Percentiles rank a stretch among this genome's conserved stretches.
phyloP scores from a whole-genome alignment of 2,113 vertebrate genomes.

The Urocolius indicus region DNA sequence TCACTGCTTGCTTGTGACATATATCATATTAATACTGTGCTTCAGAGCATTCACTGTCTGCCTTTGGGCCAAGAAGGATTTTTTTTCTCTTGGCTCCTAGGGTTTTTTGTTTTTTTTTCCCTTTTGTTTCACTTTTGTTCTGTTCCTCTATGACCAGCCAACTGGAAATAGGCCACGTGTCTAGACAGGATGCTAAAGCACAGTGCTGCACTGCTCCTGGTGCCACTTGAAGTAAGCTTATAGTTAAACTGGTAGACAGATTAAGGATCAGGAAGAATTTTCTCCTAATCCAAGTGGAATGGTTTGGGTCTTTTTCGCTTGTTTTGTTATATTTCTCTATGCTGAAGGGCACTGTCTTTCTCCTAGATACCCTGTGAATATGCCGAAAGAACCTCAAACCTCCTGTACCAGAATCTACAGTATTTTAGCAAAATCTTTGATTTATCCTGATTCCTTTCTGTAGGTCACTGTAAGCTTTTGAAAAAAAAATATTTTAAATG shows the following conservation, averaged over 20 bases:
- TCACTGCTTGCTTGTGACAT: neutral
- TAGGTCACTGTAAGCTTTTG: neutral
- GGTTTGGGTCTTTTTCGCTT: neutral
- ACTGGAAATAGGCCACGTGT: neutral
- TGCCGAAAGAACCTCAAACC: neutral
- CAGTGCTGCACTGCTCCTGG: neutral
- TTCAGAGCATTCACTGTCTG: neutral
- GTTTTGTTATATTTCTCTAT: neutral
- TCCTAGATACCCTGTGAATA: neutral
- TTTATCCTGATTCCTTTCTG: neutral
- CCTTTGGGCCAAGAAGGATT: neutral
- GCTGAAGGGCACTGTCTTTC: neutral
- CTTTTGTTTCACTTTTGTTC: neutral
- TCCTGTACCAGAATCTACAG: neutral
- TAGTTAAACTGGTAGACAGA: neutral
- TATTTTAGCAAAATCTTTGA: neutral
- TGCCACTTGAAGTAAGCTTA: neutral
- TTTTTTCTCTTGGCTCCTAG: neutral
- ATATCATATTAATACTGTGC: neutral
- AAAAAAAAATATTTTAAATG: neutral
- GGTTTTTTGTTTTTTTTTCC: no score
- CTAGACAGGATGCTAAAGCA: constrained; percentile 30
- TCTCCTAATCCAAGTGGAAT: neutral
- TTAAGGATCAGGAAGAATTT: neutral
- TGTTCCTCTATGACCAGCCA: neutral